Base-by-base conservation (phyloP, 2,888 invertebrate species). In the Calameuta idolon region DNA sequence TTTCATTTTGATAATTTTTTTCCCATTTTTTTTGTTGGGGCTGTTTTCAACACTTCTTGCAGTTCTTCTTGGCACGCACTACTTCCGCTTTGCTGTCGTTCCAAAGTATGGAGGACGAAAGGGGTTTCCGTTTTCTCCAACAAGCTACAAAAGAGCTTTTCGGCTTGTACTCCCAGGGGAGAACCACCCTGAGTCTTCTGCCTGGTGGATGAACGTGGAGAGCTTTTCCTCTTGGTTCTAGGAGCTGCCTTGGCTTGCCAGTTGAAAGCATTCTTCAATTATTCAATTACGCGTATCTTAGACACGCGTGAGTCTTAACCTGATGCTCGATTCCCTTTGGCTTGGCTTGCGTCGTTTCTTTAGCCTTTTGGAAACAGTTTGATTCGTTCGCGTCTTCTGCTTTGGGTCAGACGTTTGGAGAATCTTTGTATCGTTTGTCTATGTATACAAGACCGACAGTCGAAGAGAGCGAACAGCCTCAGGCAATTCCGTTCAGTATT, bases 231-330 rank as follows among this genome's bases (percentile, higher is more conserved):
- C 69, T 76, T 77, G 73, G 75, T 81, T 79, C 84, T 81, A 76
- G 77, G 74, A 73, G 76, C 35, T 76, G 40, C 73, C 76, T 79
- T 81, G 69, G 82, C 84, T 82, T 79, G 81, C 81, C 75, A 84
- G 88, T 85, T 89, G 86, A 88, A 87, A 88, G 89, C 89, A 86
- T 86, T 84, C 85, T 85, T 88, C 84, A 89, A 88, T 88, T 88
- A 88, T 88, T 88, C 88, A 88, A 88, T 88, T 89, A 88, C 85
- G 83, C 79, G 80, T 82, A 83, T n/a, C 82, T 81, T 80, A 83
- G 82, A 81, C 74, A 81, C 83, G 81, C 80, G 79, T 81, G 81
- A 80, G 80, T 80, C 71, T 15, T 71, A 23, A 9, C 23, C 23
- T 2, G 23, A 55, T 23, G 55, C 55, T 55, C 9, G 23, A 9